These are phyloP conservation scores for Thermophis baileyi DNA, from an alignment of 2,113 vertebrate species.

Conservation along the genomic window DNA sequence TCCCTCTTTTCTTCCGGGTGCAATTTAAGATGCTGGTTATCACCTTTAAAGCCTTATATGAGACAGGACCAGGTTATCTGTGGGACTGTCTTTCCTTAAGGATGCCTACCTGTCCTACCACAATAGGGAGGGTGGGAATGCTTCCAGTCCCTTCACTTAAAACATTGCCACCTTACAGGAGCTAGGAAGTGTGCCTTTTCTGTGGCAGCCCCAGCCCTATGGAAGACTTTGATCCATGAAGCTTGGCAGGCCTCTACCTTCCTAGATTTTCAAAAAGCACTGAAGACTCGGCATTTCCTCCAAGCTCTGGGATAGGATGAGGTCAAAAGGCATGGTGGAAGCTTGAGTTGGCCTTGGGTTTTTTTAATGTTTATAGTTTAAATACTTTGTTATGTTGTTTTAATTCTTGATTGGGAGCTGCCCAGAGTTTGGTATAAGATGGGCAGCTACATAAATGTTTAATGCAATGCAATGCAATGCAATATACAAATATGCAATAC, in stretches of 20 bases:
- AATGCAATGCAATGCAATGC: background rate
- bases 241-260: background rate
- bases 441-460: background rate
- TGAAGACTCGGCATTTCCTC: background rate
- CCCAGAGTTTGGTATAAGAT: background rate
- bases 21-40: background rate
- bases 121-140: background rate
- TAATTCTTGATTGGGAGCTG: background rate
- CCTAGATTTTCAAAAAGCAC: background rate
- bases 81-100: background rate
- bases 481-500: background rate
- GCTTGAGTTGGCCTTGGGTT: background rate
- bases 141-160: background rate
- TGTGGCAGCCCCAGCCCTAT: background rate
- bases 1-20: background rate
- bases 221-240: background rate
- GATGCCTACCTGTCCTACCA: background rate
- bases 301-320: background rate
- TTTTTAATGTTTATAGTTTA: background rate
- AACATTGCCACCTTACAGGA: background rate
- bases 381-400: background rate
- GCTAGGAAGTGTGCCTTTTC: background rate
- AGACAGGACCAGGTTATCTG: background rate
- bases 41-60: background rate
- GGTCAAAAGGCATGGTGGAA: background rate